phyloP scores from a whole-genome alignment of 2,797 vertebrate species.

The Pipistrellus pygmaeus region DNA sequence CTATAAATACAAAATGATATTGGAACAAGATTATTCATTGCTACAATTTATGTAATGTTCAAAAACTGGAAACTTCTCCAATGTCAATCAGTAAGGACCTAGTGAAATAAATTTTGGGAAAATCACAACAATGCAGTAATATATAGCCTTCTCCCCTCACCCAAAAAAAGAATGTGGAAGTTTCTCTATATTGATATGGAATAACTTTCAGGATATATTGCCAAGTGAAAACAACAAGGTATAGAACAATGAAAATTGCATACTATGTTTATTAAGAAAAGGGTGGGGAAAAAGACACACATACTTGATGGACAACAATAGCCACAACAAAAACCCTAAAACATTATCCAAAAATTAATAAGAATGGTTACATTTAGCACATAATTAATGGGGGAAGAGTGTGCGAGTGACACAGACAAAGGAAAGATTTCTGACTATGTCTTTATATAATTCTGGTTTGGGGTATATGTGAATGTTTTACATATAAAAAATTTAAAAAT shows the following conservation, averaged over 20 bases:
- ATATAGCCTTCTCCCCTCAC: background rate
- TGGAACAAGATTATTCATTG: background rate
- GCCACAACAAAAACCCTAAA: background rate
- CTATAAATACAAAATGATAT: background rate
- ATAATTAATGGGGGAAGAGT: background rate
- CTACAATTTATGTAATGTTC: background rate
- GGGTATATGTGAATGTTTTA: background rate
- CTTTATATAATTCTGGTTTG: background rate
- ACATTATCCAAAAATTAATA: background rate
- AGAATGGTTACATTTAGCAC: background rate
- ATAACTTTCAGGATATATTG: background rate
- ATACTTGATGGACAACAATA: background rate
- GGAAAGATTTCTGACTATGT: background rate
- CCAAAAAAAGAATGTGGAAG: background rate
- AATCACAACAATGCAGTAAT: background rate
- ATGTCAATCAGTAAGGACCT: background rate
- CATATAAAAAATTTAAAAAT: background rate
- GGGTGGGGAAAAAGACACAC: background rate
- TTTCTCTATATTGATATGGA: background rate
- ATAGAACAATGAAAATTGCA: background rate
- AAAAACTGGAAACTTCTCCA: background rate
- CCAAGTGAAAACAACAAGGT: background rate
- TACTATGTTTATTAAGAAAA: background rate
- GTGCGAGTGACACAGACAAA: background rate
- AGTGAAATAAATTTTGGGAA: background rate